phyloP scores from a whole-genome alignment of 2,888 invertebrate genomes.

The Hydrotaea cyrtoneurina region DNA sequence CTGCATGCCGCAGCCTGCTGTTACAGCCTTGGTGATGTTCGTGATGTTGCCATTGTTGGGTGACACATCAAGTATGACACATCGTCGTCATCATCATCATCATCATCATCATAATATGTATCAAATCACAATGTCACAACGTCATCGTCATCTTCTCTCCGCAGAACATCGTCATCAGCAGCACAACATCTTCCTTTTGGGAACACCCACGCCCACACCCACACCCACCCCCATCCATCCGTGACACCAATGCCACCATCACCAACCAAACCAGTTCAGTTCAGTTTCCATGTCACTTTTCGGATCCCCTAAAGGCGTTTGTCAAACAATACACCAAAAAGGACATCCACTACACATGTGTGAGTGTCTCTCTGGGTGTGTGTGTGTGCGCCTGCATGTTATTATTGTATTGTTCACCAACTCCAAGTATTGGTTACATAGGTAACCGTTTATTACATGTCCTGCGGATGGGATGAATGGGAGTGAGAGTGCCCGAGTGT shows the following conservation, averaged over 20 bases:
- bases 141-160: slow-evolving; percentile 53
- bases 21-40: slow-evolving; percentile 18
- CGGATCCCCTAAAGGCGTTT: slow-evolving; percentile 55
- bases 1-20: neutral
- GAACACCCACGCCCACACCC: slow-evolving; percentile 9
- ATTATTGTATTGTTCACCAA: slow-evolving; percentile 21
- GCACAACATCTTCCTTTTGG: neutral
- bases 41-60: slow-evolving; percentile 40
- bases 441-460: slow-evolving; percentile 57
- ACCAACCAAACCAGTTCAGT: neutral
- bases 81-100: slow-evolving; percentile 57
- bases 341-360: slow-evolving; percentile 46
- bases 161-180: slow-evolving; percentile 28
- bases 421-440: slow-evolving; percentile 53
- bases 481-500: slow-evolving; percentile 1
- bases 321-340: slow-evolving; percentile 42
- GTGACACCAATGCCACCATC: slow-evolving; percentile 7
- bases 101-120: slow-evolving; percentile 46
- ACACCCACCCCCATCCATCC: neutral
- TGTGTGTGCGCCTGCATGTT: slow-evolving; percentile 23
- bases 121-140: slow-evolving; percentile 67
- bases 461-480: slow-evolving; percentile 47
- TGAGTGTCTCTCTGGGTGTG: neutral
- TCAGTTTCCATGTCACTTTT: slow-evolving; percentile 44
- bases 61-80: slow-evolving; percentile 67